Base-by-base conservation (phyloP, 2,113 vertebrate species). In the Salvelinus alpinus region DNA sequence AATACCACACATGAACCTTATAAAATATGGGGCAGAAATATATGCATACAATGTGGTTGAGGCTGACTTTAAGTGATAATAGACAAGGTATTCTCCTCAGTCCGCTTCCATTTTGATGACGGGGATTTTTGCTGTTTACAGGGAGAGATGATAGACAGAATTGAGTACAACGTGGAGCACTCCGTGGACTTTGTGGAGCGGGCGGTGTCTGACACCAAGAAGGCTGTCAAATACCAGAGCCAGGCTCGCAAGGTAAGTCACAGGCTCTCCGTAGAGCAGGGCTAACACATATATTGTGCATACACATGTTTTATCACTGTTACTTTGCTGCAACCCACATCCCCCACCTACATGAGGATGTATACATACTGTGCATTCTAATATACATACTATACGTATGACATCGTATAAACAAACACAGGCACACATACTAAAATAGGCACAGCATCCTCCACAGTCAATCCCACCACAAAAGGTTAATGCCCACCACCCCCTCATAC, bases 151-250 rank as follows among this genome's bases (percentile, higher is more conserved):
- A 98, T 98, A 29, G 96, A 98, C 92, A 96, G 96, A 91, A 98
- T 98, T 20, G 96, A 98, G 84, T 97, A 98, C 89, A 98, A 98
- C 24, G 96, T 98, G 86, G 96, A 98, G 76, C 96, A 98, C 92
- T 97, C 96, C 0, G 96, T 98, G 59, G 96, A 98, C 87, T 98
- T 96, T 24, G 96, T 98, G 93, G 96, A 98, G 82, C 89, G 96
- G 84, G 96, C 96, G 1, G 96, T 98, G 67, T 97, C 96, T 1
- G 96, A 98, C 90, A 98, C 96, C 90, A 98, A 98, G 94, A 98
- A 98, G 93, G 96, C 96, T 78, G 96, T 98, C 87, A 98, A 96
- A 93, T 98, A 98, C 87, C 96, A 97, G 96, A 98, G 96, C 94
- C 96, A 98, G 92, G 96, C 96, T 72, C 94, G 96, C 92, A 95